A percentile compares a stretch with the other conserved stretches of the same genome.
Evolutionary conservation across 1,140 invertebrate genomes (phyloP).

Genomic region (Heterodera carotae): DNA sequence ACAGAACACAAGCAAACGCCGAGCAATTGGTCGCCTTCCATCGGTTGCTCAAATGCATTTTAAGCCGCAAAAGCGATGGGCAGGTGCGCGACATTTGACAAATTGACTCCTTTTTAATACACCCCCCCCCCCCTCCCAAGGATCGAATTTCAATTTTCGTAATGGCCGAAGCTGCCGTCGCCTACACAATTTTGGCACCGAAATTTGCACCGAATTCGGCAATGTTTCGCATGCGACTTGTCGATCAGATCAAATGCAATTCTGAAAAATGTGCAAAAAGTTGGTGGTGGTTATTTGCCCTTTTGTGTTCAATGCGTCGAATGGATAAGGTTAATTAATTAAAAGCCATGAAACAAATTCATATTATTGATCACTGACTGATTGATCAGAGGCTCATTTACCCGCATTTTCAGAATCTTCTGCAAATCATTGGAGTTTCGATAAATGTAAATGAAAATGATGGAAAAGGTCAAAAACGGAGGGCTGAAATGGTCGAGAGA

Average conservation of each 20-base stretch:
- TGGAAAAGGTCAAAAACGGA: background rate
- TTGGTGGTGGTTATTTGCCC: conserved; percentile 46
- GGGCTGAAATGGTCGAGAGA: background rate
- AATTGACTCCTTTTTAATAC: too few relatives aligned
- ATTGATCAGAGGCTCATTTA: too few relatives aligned
- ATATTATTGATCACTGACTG: too few relatives aligned
- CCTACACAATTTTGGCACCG: conserved; percentile 39
- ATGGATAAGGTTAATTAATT: conserved; percentile 34
- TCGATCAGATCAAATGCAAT: background rate
- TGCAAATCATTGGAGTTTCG: conserved; percentile 30
- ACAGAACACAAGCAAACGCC: conserved; percentile 19
- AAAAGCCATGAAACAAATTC: background rate
- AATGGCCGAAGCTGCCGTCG: conserved; percentile 43
- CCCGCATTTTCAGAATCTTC: conserved; percentile 27
- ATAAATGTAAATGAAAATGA: background rate
- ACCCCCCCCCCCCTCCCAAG: too few relatives aligned
- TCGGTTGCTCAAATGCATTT: conserved; percentile 39
- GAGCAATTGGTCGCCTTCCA: conserved; percentile 41
- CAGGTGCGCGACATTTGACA: conserved; percentile 16
- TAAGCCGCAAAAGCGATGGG: conserved; percentile 28
- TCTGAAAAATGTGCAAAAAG: conserved; percentile 6
- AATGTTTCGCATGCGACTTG: conserved; percentile 33
- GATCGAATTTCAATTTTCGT: conserved; percentile 25
- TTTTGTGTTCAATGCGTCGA: conserved; percentile 39
- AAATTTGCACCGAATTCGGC: conserved; percentile 42